Evolutionary conservation across 2,888 invertebrate genomes (phyloP), one percentile per base, ranked within the genome.

Genomic region (Acanthacorydalis orientalis): DNA sequence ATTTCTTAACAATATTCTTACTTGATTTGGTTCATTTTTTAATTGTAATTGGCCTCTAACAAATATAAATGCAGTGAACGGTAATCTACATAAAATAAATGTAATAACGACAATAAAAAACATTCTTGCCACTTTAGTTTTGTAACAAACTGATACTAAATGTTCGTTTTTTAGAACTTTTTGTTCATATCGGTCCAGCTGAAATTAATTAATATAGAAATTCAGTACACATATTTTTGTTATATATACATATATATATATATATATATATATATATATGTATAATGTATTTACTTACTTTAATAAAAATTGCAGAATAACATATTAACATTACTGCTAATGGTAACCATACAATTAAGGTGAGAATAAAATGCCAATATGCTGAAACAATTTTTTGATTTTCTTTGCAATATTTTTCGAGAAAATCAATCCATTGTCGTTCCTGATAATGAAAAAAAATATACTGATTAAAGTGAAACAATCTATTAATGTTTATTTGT

Each of bases 331-430:
- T 85, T 1, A 83, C 69, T 1, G 74, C 67, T 23, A 87, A 64
- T 0, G 89, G 89, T 14, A 86, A 59, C 80, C 87, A 87, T 1
- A 88, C 86, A 15, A 87, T 63, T 7, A 85, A 70, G 1, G 80
- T 74, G 15, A 84, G 71, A 4, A 86, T 72, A 31, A 85, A 76
- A 54, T 85, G 80, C 83, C 87, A 89, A 59, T 88, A 90, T 34
- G 80, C 73, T 42, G 77, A 74, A 47, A 80, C 62, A 11, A 81
- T 61, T 1, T 68, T 55, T 0, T 70, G 62, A 51, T 83, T 74
- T 64, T 89, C 88, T 1, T 72, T 74, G 58, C 89, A 89, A 60
- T 75, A 88, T 32, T 70, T 75, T 66, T 89, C 89, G 9, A 77
- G 59, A 57, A 83, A 80, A 59, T 89, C 74, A 46, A 73, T 64